Evolutionary conservation across 2,113 vertebrate genomes (phyloP).

Genomic region (Pollachius pollachius): DNA sequence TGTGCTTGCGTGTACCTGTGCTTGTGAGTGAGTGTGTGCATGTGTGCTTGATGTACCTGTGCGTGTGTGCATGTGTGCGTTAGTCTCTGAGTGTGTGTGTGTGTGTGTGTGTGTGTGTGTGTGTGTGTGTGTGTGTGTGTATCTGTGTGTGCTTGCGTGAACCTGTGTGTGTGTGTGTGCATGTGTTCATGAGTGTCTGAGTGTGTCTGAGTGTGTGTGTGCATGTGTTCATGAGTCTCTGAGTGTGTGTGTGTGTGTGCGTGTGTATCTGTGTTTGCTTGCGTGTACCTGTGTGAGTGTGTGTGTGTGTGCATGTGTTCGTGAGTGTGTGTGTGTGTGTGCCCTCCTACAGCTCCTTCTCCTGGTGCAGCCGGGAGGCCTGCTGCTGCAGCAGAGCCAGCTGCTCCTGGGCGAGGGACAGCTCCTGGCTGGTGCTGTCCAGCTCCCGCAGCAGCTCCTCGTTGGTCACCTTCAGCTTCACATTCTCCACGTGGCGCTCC

Average conservation of each 20-base stretch:
- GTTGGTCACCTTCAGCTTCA: constrained; percentile 85
- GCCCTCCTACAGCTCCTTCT: constrained; percentile 85
- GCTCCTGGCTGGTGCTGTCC: constrained; percentile 77
- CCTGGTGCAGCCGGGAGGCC: constrained; percentile 77
- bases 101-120: no score
- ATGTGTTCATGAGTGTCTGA: neutral
- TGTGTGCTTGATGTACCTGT: neutral
- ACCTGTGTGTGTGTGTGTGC: neutral
- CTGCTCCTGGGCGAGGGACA: constrained; percentile 81
- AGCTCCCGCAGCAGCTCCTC: constrained; percentile 82
- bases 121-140: no score
- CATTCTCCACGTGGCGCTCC: constrained; percentile 83
- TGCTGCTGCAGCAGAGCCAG: constrained; percentile 82
- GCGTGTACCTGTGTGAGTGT: no score
- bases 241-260: no score
- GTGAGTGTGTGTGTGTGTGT: neutral
- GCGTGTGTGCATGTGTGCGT: neutral
- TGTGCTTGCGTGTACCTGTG: neutral
- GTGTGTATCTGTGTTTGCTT: no score
- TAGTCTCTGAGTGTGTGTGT: neutral
- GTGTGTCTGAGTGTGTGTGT: neutral
- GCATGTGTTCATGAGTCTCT: no score
- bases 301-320: no score
- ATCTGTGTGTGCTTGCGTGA: no score
- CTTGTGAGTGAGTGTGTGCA: neutral